Conservation (phyloP, 1,140 invertebrate genomes). For the Lepidurus packardi region DNA sequence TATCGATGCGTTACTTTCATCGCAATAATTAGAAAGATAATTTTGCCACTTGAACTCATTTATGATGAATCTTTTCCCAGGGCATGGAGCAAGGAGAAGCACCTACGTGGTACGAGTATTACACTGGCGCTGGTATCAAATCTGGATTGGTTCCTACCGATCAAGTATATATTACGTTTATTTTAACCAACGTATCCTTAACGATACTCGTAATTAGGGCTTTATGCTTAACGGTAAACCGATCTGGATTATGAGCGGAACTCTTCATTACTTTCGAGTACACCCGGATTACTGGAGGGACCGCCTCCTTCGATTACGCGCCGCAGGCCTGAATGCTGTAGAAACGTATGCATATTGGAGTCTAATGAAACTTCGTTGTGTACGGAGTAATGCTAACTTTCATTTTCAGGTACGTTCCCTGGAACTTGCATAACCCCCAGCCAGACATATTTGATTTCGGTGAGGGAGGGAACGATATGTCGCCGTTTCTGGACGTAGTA, state of each 20-base stretch:
- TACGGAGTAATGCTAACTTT: neutral
- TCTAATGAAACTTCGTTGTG: neutral
- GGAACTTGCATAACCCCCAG: conserved; percentile 52
- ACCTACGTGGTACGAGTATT: conserved; percentile 41
- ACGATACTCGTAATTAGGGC: conserved; percentile 16
- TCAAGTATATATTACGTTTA: neutral
- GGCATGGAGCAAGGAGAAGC: neutral
- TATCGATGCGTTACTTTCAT: neutral
- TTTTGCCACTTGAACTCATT: neutral
- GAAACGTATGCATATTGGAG: conserved; percentile 47
- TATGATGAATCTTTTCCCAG: neutral
- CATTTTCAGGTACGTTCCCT: conserved; percentile 49
- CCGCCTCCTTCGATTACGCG: conserved; percentile 50
- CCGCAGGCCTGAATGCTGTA: conserved; percentile 50
- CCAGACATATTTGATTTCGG: conserved; percentile 45
- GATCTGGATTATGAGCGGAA: conserved; percentile 45
- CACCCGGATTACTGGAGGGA: conserved; percentile 50
- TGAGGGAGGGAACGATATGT: conserved; percentile 38
- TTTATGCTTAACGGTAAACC: conserved; percentile 44
- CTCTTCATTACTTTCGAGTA: conserved; percentile 54
- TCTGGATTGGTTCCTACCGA: conserved; percentile 36
- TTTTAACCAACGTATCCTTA: neutral
- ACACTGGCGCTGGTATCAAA: conserved; percentile 38
- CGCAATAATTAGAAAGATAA: neutral
- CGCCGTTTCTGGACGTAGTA: conserved; percentile 37